Evolutionary conservation across 1,140 invertebrate genomes (phyloP), one percentile per base, ranked within the genome.

Genomic region (Nebria ingens): DNA sequence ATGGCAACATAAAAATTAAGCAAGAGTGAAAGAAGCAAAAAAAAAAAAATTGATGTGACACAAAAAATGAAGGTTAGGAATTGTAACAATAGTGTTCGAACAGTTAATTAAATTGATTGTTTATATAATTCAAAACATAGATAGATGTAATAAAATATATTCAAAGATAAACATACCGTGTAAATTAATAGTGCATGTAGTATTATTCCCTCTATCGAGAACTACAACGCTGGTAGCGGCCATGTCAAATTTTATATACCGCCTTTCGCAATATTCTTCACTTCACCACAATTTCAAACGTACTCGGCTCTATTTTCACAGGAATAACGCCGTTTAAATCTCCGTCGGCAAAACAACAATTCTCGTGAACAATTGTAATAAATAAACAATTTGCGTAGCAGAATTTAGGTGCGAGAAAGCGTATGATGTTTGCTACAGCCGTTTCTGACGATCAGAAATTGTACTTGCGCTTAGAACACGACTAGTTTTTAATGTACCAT

Each of bases 121-220:
- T 19, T 13, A 45, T n/a, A 29, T 19, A 19, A 21, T 42, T 20
- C 4, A 56, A 12, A n/a, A 34, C 29, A n/a, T 34, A 9, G n/a
- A 34, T 9, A 34, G n/a, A 34, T 34, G 29, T n/a, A n/a, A n/a
- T n/a, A n/a, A n/a, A n/a, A n/a, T n/a, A n/a, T n/a, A n/a, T n/a
- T n/a, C n/a, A n/a, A n/a, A n/a, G n/a, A 21, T 45, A 63, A 58
- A 77, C 83, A 85, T 81, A 91, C 89, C 88, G 76, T 93, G 90
- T 77, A 93, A 81, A 80, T 93, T 93, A 72, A 93, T 89, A 66
- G 90, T 93, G 76, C 89, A 92, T 70, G 91, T 93, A 72, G 91
- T 93, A 79, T 93, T 93, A 76, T 93, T 93, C 72, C 90, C 90
- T 73, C 91, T 84, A 77, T 93, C 90, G 68, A 93, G 81, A 68